Base-by-base conservation (phyloP, 2,888 invertebrate species). In the Vesta saturnalis region DNA sequence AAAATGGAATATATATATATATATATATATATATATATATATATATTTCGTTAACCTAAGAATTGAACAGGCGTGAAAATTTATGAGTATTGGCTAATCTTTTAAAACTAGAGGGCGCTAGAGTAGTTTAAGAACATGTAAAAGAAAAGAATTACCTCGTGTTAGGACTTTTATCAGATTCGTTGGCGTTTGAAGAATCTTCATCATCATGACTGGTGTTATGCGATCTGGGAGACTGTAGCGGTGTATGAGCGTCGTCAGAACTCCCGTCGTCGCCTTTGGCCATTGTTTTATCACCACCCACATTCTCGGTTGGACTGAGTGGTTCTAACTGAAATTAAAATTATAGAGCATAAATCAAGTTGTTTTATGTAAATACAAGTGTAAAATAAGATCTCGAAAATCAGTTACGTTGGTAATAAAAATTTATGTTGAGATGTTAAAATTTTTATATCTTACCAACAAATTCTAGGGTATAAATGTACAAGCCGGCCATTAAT, bases 161-260 rank as follows among this genome's bases (percentile, higher is more conserved):
- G 77, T 88, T 90, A 54, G 91, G 90, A 80, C 91, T 91, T 79
- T 91, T 91, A 75, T 91, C 90, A 58, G 88, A 88, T 80, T 91
- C 90, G 76, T 88, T 89, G 75, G 90, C 90, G 80, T 89, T 89
- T 79, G 89, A 90, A 74, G 89, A 90, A 80, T 90, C 89, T 74
- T 92, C 92, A 74, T 92, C 89, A 71, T 92, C 92, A 16, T 82
- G 75, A 64, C 82, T 83, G 62, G 83, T 84, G 73, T 83, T 82
- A 72, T 90, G 88, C 60, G 91, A 91, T 18, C 90, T 89, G 65
- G 89, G 84, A 14, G 83, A 82, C 54, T 83, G 83, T 52, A 82
- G 73, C 3, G 83, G 83, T 55, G 83, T 84, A 68, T 80, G 81
- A 60, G 81, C 82, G 62, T 84, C 83, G 72, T 84, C 83, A 22